A percentile compares a stretch with the other conserved stretches of the same genome.
Evolutionary conservation across 2,888 invertebrate genomes (phyloP).

Genomic region (Napeogenes sylphis): DNA sequence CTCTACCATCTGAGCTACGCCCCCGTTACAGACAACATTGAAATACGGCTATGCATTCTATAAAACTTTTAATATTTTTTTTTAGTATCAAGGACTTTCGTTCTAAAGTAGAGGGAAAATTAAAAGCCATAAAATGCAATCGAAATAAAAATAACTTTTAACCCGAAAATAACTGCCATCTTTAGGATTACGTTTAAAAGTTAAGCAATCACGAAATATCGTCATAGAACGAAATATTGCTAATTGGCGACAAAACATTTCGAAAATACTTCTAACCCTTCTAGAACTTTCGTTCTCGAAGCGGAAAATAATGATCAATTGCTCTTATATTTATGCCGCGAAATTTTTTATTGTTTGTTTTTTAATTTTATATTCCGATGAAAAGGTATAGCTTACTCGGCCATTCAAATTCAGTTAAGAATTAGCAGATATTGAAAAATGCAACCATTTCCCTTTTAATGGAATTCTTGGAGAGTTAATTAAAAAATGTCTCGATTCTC

Average conservation of each 20-base stretch:
- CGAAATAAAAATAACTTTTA: not conserved
- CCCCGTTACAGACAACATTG: conserved; percentile 42
- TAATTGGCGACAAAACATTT: conserved; percentile 22
- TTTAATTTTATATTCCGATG: no score
- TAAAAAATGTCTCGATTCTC: conserved; percentile 26
- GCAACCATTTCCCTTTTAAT: conserved; percentile 5
- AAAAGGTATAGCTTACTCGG: no score
- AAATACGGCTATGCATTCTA: no score
- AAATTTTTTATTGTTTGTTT: conserved; percentile 3
- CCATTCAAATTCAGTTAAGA: conserved; percentile 3
- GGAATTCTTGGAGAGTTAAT: conserved; percentile 17
- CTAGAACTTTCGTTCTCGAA: not conserved
- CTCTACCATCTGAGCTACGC: conserved; percentile 79
- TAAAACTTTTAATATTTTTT: no score
- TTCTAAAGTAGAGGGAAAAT: no score
- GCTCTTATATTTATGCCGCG: not conserved
- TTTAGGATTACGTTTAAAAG: conserved; percentile 13
- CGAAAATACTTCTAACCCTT: conserved; percentile 9
- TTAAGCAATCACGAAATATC: conserved; percentile 6
- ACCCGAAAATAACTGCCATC: conserved; percentile 4
- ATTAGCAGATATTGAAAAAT: conserved; percentile 1
- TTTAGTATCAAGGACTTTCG: no score
- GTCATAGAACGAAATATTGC: conserved; percentile 10
- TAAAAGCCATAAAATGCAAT: not conserved
- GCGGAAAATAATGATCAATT: not conserved